Base-by-base conservation (phyloP, 2,888 invertebrate species). In the Autographa gamma region DNA sequence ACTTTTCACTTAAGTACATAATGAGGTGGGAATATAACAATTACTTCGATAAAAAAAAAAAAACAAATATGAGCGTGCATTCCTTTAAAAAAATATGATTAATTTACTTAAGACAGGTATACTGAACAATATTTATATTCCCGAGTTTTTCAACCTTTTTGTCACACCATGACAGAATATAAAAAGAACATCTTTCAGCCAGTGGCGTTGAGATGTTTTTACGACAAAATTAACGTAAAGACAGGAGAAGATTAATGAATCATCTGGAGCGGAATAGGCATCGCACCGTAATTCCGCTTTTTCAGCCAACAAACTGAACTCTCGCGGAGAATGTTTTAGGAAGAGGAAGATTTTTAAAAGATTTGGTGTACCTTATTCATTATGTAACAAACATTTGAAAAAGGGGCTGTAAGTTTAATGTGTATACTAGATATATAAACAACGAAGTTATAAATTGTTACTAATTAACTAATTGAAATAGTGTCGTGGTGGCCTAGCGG, bases 161-260 rank as follows among this genome's bases (percentile, higher is more conserved):
- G 48, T 48, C 48, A 48, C 7, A 48, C n/a, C 48, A n/a, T 7
- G 6, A 48, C 48, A 48, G n/a, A 48, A n/a, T n/a, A 6, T 38
- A 48, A 43, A 67, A 69, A 63, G n/a, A 56, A 16, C 38, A 31
- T 9, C 19, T 19, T 63, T 68, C 73, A 72, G 63, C 61, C 66
- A 63, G n/a, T 43, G 19, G 56, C 48, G 59, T 31, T 54, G 65
- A 65, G 54, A 34, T 19, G 56, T 76, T 75, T 69, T 71, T 73
- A 66, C 59, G 74, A 77, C 54, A 71, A 71, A 71, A 79, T 76
- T 81, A 73, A 72, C 63, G 68, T 58, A 61, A 69, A 74, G 74
- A 72, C 66, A 67, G 59, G 48, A 64, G 48, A 74, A 72, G 77
- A 82, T 82, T 82, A 82, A 81, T 82, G 69, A 71, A 66, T 72